Conservation (phyloP, 2,113 vertebrate genomes). For the Numida meleagris region DNA sequence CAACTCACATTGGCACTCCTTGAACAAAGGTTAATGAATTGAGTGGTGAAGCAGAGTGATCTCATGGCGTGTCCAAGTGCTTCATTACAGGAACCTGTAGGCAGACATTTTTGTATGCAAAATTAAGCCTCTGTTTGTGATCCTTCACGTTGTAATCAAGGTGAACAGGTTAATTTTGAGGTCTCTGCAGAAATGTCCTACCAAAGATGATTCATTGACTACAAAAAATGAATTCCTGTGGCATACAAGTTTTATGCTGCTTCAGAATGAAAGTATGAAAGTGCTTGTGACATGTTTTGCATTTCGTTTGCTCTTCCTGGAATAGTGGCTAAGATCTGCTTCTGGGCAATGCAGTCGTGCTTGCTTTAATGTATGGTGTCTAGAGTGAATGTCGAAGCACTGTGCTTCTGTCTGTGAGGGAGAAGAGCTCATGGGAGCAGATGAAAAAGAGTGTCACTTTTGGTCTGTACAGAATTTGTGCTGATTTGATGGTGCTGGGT, state of each 20-base stretch:
- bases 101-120: neutral
- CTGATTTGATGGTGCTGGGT: neutral
- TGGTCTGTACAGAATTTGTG: neutral
- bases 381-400: neutral
- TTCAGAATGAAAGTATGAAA: neutral
- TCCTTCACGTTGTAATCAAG: neutral
- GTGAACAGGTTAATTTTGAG: neutral
- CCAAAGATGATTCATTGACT: neutral
- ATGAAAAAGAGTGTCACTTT: neutral
- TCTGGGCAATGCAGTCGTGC: neutral
- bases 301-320: neutral
- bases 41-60: neutral
- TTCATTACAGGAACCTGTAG: neutral
- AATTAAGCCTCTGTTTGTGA: neutral
- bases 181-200: neutral
- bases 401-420: neutral
- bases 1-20: neutral
- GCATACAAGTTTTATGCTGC: too few species aligned
- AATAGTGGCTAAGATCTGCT: neutral
- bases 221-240: neutral
- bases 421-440: neutral
- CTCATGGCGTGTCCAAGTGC: neutral
- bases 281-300: fast-evolving
- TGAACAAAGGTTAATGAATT: neutral
- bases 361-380: neutral